phyloP scores from a whole-genome alignment of 2,797 vertebrate genomes.

The Acropternis orthonyx region DNA sequence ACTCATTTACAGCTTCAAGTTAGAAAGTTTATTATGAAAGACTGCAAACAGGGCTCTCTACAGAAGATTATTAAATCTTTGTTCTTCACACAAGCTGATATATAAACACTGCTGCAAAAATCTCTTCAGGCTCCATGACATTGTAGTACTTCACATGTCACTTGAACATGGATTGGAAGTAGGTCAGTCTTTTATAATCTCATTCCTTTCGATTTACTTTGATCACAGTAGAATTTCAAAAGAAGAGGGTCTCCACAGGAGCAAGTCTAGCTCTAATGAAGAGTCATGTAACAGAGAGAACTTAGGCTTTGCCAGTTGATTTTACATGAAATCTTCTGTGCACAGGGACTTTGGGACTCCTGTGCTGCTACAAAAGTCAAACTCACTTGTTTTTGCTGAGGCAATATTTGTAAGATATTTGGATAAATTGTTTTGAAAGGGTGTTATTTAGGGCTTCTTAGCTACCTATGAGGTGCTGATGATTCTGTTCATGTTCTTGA shows the following conservation, averaged over 20 bases:
- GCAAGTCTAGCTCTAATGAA: background rate
- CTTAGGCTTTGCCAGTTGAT: background rate
- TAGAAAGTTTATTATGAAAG: background rate
- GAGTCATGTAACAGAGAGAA: background rate
- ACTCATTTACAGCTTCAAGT: slow-evolving; percentile 1
- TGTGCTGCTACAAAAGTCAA: background rate
- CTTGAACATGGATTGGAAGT: background rate
- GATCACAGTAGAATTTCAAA: background rate
- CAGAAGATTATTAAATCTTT: background rate
- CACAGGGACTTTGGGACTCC: background rate
- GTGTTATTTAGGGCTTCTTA: background rate
- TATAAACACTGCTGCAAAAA: background rate
- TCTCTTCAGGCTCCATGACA: background rate
- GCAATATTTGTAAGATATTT: background rate
- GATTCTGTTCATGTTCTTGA: background rate
- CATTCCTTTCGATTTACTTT: background rate
- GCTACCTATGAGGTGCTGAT: accelerated
- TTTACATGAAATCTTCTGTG: background rate
- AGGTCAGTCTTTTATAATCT: background rate
- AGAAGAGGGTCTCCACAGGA: background rate
- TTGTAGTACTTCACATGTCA: background rate
- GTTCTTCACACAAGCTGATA: background rate
- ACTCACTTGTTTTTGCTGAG: background rate
- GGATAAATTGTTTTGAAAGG: background rate
- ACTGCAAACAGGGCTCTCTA: background rate